Evolutionary conservation across 2,888 invertebrate species (phyloP).

Genomic region (Cepaea hortensis): DNA sequence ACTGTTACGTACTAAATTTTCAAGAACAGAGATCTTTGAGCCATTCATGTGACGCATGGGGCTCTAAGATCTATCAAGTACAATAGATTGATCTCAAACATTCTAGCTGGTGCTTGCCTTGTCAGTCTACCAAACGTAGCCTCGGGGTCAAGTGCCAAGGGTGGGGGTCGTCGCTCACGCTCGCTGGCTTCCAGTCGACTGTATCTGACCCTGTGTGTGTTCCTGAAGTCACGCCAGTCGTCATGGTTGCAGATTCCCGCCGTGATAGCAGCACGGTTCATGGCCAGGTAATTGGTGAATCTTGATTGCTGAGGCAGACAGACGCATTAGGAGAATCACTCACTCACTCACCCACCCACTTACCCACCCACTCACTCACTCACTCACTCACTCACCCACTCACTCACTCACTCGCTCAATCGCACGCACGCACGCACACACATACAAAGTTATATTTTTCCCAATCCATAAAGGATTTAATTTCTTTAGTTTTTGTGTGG

Average conservation of each 20-base stretch:
- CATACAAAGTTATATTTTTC: too few relatives aligned
- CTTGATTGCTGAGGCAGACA: neutral
- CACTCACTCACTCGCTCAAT: too few relatives aligned
- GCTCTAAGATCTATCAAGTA: too few relatives aligned
- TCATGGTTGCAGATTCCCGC: neutral
- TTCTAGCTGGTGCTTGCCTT: neutral
- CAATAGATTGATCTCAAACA: neutral
- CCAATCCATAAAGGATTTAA: too few relatives aligned
- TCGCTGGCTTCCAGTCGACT: neutral
- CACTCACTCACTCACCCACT: too few relatives aligned
- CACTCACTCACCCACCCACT: too few relatives aligned
- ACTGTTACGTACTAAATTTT: too few relatives aligned
- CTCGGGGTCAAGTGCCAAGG: neutral
- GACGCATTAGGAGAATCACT: too few relatives aligned
- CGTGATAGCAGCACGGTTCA: constrained; percentile 38
- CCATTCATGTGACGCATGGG: too few relatives aligned
- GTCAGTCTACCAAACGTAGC: constrained; percentile 12
- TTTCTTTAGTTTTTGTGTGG: neutral
- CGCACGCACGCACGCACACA: too few relatives aligned
- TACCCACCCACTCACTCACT: too few relatives aligned
- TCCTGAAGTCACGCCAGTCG: constrained; percentile 29
- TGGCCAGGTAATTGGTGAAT: constrained; percentile 24
- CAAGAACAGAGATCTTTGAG: too few relatives aligned
- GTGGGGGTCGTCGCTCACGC: neutral
- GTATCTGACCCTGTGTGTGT: constrained; percentile 34